Conservation (phyloP, 1,140 invertebrate species). For the Lutraria rhynchaena region DNA sequence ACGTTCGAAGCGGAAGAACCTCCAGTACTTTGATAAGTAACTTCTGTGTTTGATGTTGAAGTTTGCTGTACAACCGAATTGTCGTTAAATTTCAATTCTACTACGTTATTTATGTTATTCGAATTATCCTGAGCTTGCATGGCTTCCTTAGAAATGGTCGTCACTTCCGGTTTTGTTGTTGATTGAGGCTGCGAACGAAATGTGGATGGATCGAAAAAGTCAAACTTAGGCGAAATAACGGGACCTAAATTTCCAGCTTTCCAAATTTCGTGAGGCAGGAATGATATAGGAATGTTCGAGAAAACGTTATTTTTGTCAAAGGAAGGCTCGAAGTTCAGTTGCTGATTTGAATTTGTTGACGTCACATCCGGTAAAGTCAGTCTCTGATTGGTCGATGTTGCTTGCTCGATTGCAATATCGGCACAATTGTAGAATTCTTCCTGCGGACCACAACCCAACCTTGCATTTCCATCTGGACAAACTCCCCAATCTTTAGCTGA, state of each 20-base stretch:
- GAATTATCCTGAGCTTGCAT: neutral
- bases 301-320: neutral
- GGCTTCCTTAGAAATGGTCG: neutral
- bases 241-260: conserved; percentile 47
- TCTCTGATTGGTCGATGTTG: neutral
- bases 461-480: conserved; percentile 63
- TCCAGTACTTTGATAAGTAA: conserved; percentile 1
- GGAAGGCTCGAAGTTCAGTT: conserved; percentile 6
- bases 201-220: conserved; percentile 36
- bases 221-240: conserved; percentile 45
- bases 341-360: neutral
- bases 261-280: conserved; percentile 31
- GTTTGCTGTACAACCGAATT: neutral
- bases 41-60: neutral
- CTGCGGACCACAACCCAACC: conserved; percentile 70
- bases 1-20: neutral
- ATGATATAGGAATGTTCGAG: conserved; percentile 4
- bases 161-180: neutral
- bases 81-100: conserved; percentile 41
- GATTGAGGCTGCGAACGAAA: neutral
- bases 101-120: conserved; percentile 20
- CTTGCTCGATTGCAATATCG: conserved; percentile 67
- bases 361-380: neutral
- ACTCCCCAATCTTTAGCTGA: conserved; percentile 68
- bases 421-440: conserved; percentile 75